A percentile compares a stretch with the other conserved stretches of the same genome.
These are phyloP conservation scores for Acestrorhynchus altus DNA, from an alignment of 2,797 vertebrate genomes.

Conservation along the genomic window DNA sequence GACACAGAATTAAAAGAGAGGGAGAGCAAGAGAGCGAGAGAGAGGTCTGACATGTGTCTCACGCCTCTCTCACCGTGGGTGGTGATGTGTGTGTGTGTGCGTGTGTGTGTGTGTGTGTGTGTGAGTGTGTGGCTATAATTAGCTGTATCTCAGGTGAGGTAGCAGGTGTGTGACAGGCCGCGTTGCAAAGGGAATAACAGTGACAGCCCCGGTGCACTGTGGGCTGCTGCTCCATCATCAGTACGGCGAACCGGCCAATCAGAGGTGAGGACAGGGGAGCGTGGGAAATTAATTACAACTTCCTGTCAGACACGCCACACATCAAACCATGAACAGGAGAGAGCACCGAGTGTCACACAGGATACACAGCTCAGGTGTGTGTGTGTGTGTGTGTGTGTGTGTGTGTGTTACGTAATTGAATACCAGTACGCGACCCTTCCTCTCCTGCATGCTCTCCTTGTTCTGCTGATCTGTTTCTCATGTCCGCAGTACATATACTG, in stretches of 20 bases:
- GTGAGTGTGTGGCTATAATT: constrained; percentile 57
- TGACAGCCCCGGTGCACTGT: constrained; percentile 66
- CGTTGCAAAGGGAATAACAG: constrained; percentile 56
- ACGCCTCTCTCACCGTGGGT: constrained; percentile 47
- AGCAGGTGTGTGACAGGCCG: constrained; percentile 63
- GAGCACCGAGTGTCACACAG: constrained; percentile 39
- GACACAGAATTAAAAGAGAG: constrained; percentile 25
- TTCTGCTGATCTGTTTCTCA: too few relatives aligned
- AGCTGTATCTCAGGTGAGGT: constrained; percentile 65
- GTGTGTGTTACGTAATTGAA: constrained; percentile 35
- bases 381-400: constrained; percentile 44
- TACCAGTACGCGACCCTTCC: not conserved
- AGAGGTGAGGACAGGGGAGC: constrained; percentile 58
- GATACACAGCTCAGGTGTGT: constrained; percentile 39
- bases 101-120: constrained; percentile 32
- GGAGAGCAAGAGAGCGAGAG: constrained; percentile 29
- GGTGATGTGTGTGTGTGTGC: constrained; percentile 48
- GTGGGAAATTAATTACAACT: constrained; percentile 80
- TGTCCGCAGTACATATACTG: too few relatives aligned
- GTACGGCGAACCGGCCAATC: constrained; percentile 69
- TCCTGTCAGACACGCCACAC: constrained; percentile 74
- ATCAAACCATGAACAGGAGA: constrained; percentile 54
- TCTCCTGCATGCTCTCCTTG: too few relatives aligned
- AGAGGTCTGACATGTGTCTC: constrained; percentile 50
- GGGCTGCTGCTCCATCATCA: constrained; percentile 64